These are phyloP conservation scores for Drosophila heteroneura DNA, from an alignment of 2,888 invertebrate genomes.

Conservation along the genomic window DNA sequence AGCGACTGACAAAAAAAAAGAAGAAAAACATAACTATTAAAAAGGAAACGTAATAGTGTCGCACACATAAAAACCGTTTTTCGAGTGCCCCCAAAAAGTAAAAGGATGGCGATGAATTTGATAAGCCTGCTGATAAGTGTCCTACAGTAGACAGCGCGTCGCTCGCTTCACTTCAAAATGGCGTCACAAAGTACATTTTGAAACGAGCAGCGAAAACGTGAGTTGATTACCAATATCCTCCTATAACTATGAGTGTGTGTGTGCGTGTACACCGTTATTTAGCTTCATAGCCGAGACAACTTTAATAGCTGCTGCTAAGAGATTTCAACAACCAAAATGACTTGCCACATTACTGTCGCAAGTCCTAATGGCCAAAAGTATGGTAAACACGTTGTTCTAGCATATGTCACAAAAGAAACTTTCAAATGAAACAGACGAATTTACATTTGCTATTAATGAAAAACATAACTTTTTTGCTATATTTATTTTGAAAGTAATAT, in stretches of 20 bases:
- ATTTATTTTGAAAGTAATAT: neutral
- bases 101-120: conserved; percentile 71
- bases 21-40: conserved; percentile 55
- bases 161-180: conserved; percentile 71
- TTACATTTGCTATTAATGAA: neutral
- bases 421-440: neutral
- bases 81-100: conserved; percentile 36
- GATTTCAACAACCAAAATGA: conserved; percentile 49
- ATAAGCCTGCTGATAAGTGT: conserved; percentile 73
- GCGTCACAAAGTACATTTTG: conserved; percentile 80
- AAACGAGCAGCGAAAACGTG: conserved; percentile 81
- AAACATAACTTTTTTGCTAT: too few relatives aligned
- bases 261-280: conserved; percentile 41
- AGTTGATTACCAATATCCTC: conserved; percentile 77
- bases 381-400: conserved; percentile 52
- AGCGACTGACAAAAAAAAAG: conserved; percentile 65
- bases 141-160: conserved; percentile 38
- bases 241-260: conserved; percentile 21
- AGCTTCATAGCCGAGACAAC: conserved; percentile 58
- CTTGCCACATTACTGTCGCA: conserved; percentile 54
- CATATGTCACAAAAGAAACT: conserved; percentile 53
- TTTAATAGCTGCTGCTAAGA: conserved; percentile 63
- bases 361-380: conserved; percentile 43
- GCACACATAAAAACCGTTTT: conserved; percentile 48
- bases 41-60: conserved; percentile 72